phyloP scores from a whole-genome alignment of 2,113 vertebrate species.

The Takifugu bimaculatus region DNA sequence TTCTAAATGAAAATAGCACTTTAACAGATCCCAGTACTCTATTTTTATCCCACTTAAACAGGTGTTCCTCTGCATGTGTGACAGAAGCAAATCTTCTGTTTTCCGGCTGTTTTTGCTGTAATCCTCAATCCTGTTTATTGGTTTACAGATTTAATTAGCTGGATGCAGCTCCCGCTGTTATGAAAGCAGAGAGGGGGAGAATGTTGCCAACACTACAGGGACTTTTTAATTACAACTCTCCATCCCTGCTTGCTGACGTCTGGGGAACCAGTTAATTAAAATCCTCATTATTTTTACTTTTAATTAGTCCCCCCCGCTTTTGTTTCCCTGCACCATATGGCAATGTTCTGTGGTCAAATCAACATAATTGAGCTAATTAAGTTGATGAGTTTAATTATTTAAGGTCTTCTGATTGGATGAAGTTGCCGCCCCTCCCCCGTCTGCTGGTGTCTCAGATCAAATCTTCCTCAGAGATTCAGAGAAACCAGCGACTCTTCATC shows the following conservation, averaged over 20 bases:
- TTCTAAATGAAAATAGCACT: too few species aligned
- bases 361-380: slow-evolving; percentile 77
- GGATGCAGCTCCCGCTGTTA: slow-evolving; percentile 73
- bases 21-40: too few species aligned
- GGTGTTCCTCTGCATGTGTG: too few species aligned
- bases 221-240: slow-evolving; percentile 79
- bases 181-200: slow-evolving; percentile 69
- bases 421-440: slow-evolving; percentile 32
- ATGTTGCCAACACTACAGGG: slow-evolving; percentile 77
- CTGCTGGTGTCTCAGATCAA: slow-evolving; percentile 8
- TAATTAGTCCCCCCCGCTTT: slow-evolving; percentile 77
- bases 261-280: slow-evolving; percentile 80
- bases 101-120: slow-evolving; percentile 27
- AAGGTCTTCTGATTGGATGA: slow-evolving; percentile 71
- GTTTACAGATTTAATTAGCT: slow-evolving; percentile 81
- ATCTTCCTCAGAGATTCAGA: too few species aligned
- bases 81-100: too few species aligned
- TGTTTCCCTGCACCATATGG: slow-evolving; percentile 80
- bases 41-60: too few species aligned
- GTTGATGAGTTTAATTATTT: slow-evolving; percentile 77
- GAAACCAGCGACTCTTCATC: too few species aligned
- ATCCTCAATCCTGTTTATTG: slow-evolving; percentile 75
- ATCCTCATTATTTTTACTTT: slow-evolving; percentile 79
- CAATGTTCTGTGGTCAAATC: slow-evolving; percentile 74
- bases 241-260: slow-evolving; percentile 70